Evolutionary conservation across 2,888 invertebrate species (phyloP).

Genomic region (Lasius fuliginosus): DNA sequence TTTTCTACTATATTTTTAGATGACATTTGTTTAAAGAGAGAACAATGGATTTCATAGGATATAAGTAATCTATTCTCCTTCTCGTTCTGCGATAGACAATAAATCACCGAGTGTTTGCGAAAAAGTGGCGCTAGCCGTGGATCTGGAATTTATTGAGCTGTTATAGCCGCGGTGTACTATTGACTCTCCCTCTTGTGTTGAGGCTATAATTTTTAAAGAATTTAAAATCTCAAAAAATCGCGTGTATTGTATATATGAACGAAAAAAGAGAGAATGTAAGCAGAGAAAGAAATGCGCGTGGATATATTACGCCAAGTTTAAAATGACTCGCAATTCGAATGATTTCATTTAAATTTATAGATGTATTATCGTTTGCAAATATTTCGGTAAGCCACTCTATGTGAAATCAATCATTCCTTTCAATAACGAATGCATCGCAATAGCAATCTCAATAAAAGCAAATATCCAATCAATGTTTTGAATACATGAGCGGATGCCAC

Average conservation of each 20-base stretch:
- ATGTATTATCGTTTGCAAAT: conserved; percentile 35
- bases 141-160: conserved; percentile 55
- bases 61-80: conserved; percentile 52
- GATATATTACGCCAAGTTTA: conserved; percentile 22
- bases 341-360: conserved; percentile 44
- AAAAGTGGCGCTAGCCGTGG: conserved; percentile 46
- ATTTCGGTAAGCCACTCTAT: conserved; percentile 44
- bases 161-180: conserved; percentile 48
- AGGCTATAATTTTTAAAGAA: conserved; percentile 50
- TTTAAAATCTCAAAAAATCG: conserved; percentile 45
- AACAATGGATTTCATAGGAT: conserved; percentile 44
- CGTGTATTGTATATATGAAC: neutral
- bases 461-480: conserved; percentile 51
- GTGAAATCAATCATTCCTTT: conserved; percentile 53
- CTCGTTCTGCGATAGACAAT: conserved; percentile 49
- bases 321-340: conserved; percentile 28
- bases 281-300: neutral
- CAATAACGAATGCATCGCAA: conserved; percentile 43
- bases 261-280: neutral
- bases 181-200: conserved; percentile 21
- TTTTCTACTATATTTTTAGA: conserved; percentile 28
- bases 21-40: conserved; percentile 9
- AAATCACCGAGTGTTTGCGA: conserved; percentile 54
- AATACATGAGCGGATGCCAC: conserved; percentile 39
- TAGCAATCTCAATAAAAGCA: conserved; percentile 52